Conservation (phyloP, 53 echinoderm and acorn worm species). For the Patiria pectinifera region DNA sequence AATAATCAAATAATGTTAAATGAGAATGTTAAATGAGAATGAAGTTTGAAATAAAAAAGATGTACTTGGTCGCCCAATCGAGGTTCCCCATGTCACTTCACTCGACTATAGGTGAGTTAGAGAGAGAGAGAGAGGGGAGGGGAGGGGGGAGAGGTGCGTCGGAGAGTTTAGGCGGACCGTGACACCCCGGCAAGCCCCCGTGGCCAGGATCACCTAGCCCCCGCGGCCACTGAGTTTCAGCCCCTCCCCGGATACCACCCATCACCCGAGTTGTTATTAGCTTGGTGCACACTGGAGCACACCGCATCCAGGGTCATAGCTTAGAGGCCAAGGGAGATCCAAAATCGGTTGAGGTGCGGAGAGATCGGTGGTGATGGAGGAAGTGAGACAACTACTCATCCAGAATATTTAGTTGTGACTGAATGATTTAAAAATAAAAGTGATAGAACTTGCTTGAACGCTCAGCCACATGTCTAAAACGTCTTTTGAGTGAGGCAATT, state of each 20-base stretch:
- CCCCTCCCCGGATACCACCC: conserved; percentile 24
- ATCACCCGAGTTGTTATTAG: conserved; percentile 1
- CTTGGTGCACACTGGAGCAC: background rate
- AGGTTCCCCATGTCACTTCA: too few species aligned
- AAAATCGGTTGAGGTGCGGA: conserved; percentile 7
- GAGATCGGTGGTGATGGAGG: conserved; percentile 15
- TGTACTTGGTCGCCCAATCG: too few species aligned
- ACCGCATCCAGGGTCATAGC: conserved; percentile 1
- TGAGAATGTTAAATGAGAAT: too few species aligned
- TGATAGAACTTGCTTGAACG: background rate
- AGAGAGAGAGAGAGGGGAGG: too few species aligned
- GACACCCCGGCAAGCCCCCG: background rate
- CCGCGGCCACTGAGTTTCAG: background rate
- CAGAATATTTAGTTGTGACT: background rate
- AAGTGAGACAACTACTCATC: conserved; percentile 13
- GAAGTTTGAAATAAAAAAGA: too few species aligned
- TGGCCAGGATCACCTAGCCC: background rate
- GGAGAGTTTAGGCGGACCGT: too few species aligned
- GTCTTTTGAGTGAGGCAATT: background rate
- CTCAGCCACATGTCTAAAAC: background rate
- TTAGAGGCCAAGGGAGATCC: background rate
- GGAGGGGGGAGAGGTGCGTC: too few species aligned
- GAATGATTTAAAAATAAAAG: background rate
- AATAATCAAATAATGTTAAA: too few species aligned
- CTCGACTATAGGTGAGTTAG: too few species aligned